Percentiles rank a stretch among this genome's conserved stretches.
Conservation (phyloP, 2,888 invertebrate genomes). For the Polydrusus pterygomalis region DNA sequence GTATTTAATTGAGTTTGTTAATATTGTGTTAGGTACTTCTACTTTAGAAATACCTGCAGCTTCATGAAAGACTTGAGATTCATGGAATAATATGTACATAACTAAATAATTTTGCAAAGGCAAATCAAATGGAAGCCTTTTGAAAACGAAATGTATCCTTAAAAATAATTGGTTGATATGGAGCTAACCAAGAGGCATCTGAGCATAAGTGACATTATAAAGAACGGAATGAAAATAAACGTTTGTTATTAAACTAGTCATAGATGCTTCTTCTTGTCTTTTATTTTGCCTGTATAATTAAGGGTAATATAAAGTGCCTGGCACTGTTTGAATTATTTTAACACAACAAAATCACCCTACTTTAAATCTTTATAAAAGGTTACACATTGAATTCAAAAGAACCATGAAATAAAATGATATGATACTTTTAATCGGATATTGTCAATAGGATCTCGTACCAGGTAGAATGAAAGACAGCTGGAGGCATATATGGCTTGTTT, state of each 20-base stretch:
- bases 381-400: no score
- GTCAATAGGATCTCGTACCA: no score
- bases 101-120: conserved; percentile 30
- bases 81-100: conserved; percentile 33
- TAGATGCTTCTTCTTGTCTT: neutral
- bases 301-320: neutral
- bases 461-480: no score
- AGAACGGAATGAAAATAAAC: neutral
- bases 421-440: no score
- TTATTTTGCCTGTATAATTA: neutral
- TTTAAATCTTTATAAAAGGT: no score
- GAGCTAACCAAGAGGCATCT: neutral
- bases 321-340: no score
- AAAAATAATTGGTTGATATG: neutral
- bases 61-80: conserved; percentile 13
- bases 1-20: conserved; percentile 31
- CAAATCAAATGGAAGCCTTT: conserved; percentile 29
- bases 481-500: no score
- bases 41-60: conserved; percentile 14
- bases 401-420: no score
- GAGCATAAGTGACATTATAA: neutral
- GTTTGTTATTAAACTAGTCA: neutral
- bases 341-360: no score
- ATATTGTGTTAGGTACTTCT: conserved; percentile 23
- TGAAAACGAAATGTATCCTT: conserved; percentile 1